Evolutionary conservation across 1,140 invertebrate species (phyloP), one percentile per base, ranked within the genome.

Genomic region (Neuroterus valhalla): DNA sequence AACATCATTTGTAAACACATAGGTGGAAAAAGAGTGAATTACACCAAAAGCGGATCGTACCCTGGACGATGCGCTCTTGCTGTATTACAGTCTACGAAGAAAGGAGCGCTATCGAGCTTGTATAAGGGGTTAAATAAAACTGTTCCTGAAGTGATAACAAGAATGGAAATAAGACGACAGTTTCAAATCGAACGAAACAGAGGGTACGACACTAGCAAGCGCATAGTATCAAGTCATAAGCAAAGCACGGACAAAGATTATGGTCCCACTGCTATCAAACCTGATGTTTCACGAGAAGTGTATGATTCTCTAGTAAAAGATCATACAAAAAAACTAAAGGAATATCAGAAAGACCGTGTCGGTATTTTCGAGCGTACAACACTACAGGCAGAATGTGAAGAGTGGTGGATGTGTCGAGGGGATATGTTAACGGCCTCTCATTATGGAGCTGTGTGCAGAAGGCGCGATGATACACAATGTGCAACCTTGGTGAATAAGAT

Each of bases 1-100:
- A 70, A 76, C 3, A 76, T 83, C 6, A 66, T 88, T 8, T 69
- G 68, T 6, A 89, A 89, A 78, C 77, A 73, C 71, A 80, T 85
- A 42, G 82, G 84, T 43, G 89, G 87, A 8, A 91, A 90, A 79
- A 62, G 85, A 70, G 75, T 85, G 43, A 86, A 88, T 82, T 86
- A 74, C 55, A 70, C 81, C 2, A 55, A 66, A 8, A 79, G 77
- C 66, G 66, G 75, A 2, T 80, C 75, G 1, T 90, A 89, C 62
- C 68, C 81, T 66, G 74, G 75, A 17, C 72, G 86, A 78, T 85
- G 83, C 68, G 42, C 78, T 45, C 83, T 73, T 68, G 72, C 86
- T 14, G 82, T 81, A 38, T 44, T 86, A 6, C 78, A 82, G 50
- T 83, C 77, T 69, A 88, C 88, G 74, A 82, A 72, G 10, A 62